Percentiles rank a stretch among this genome's conserved stretches.
phyloP scores from a whole-genome alignment of 2,113 vertebrate genomes.

The Phrynocephalus versicolor region DNA sequence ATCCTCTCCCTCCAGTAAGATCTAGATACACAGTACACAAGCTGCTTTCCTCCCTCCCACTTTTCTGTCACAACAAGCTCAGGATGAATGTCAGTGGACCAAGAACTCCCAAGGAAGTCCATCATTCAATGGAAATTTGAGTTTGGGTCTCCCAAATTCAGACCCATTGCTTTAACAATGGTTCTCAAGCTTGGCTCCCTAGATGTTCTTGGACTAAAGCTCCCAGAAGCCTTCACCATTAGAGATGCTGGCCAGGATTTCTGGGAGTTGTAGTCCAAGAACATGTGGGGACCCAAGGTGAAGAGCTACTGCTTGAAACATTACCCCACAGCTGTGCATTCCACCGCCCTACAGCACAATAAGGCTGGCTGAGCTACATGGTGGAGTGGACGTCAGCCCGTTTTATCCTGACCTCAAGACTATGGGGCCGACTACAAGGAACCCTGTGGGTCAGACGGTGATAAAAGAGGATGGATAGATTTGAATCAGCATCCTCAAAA shows the following conservation, averaged over 20 bases:
- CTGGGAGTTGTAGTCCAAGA: too few relatives aligned
- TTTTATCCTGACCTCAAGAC: not conserved
- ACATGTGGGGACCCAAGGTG: too few relatives aligned
- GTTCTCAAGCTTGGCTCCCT: too few relatives aligned
- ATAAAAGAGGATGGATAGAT: not conserved
- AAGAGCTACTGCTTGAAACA: not conserved
- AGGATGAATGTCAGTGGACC: not conserved
- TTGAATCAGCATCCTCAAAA: not conserved
- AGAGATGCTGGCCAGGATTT: too few relatives aligned
- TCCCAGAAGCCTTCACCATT: too few relatives aligned
- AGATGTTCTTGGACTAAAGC: too few relatives aligned
- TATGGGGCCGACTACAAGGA: not conserved
- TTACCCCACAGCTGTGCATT: not conserved
- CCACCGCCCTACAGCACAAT: too few relatives aligned
- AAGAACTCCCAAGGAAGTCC: not conserved
- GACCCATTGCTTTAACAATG: not conserved
- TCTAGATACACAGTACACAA: not conserved
- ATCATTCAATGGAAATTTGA: not conserved
- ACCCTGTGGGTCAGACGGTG: not conserved
- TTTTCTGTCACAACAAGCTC: not conserved
- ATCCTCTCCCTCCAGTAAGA: not conserved
- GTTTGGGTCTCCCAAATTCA: not conserved
- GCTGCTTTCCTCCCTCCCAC: not conserved
- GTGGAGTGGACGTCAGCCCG: too few relatives aligned
- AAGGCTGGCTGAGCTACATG: too few relatives aligned